A percentile compares a stretch with the other conserved stretches of the same genome.
phyloP scores from a whole-genome alignment of 2,113 vertebrate genomes.

The Hemichromis elongatus region DNA sequence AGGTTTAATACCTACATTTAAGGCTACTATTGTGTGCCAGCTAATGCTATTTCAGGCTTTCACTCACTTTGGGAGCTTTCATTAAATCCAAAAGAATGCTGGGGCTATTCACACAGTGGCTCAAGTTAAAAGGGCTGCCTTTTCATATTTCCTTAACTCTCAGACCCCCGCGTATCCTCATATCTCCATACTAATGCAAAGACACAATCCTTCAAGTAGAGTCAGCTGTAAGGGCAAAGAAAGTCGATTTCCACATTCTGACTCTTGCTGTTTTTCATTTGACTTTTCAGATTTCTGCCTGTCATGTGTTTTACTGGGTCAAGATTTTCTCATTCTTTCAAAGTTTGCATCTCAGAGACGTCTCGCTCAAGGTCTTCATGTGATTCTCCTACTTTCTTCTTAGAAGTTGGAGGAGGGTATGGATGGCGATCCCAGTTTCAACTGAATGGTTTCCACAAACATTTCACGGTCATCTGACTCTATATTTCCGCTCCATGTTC shows the following conservation, averaged over 20 bases:
- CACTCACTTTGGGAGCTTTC: constrained; percentile 64
- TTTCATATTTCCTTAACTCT: constrained; percentile 46
- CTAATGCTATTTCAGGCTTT: constrained; percentile 71
- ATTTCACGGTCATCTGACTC: constrained; percentile 48
- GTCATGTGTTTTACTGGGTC: constrained; percentile 40
- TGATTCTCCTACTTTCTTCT: constrained; percentile 11
- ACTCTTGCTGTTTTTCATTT: constrained; percentile 9
- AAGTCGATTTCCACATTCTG: constrained; percentile 22
- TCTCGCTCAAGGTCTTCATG: background rate
- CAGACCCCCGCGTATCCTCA: background rate
- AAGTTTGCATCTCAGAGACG: constrained; percentile 16
- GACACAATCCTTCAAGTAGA: constrained; percentile 53
- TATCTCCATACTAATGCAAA: constrained; percentile 23
- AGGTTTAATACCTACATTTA: constrained; percentile 74
- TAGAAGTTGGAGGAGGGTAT: background rate
- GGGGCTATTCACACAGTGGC: constrained; percentile 56
- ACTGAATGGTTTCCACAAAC: constrained; percentile 26
- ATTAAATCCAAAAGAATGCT: constrained; percentile 74
- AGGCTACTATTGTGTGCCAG: constrained; percentile 67
- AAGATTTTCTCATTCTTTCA: constrained; percentile 3
- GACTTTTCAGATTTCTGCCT: constrained; percentile 1
- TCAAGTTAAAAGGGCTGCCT: constrained; percentile 51
- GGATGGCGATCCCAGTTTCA: constrained; percentile 8
- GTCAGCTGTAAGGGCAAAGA: constrained; percentile 45
- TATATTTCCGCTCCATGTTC: constrained; percentile 32